Evolutionary conservation across 2,888 invertebrate species (phyloP).

Genomic region (Eilema griseolum): DNA sequence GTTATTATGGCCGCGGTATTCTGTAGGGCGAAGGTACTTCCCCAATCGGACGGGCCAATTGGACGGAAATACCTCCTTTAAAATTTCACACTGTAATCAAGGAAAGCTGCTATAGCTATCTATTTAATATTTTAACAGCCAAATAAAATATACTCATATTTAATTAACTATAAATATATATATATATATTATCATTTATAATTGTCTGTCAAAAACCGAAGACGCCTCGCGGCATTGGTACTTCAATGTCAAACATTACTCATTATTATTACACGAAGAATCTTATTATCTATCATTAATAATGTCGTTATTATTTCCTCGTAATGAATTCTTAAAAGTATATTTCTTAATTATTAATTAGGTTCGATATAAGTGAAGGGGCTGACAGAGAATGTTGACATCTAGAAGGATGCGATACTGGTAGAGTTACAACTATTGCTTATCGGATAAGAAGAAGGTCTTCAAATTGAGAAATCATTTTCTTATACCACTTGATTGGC

Average conservation of each 20-base stretch:
- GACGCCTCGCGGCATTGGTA: conserved; percentile 3
- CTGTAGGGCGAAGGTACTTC: too few species aligned
- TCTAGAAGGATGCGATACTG: not conserved
- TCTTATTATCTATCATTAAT: conserved; percentile 2
- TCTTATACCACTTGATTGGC: too few species aligned
- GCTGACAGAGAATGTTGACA: not conserved
- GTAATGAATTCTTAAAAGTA: conserved; percentile 3
- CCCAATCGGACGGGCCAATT: too few species aligned
- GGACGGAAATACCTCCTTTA: too few species aligned
- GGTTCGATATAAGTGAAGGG: conserved; percentile 1
- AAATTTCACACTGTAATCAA: too few species aligned
- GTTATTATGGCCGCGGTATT: too few species aligned
- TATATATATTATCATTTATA: not conserved
- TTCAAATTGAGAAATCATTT: too few species aligned
- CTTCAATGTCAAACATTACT: conserved; percentile 12
- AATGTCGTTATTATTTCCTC: conserved; percentile 1
- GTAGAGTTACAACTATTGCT: too few species aligned
- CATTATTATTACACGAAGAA: not conserved
- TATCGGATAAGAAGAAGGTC: too few species aligned
- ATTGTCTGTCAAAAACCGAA: not conserved
- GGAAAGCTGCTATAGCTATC: too few species aligned
- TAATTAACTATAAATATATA: not conserved
- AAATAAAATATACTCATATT: not conserved
- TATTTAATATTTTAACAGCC: not conserved
- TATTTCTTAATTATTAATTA: not conserved